Base-by-base conservation (phyloP, 1,140 invertebrate genomes). In the Solenopsis invicta region DNA sequence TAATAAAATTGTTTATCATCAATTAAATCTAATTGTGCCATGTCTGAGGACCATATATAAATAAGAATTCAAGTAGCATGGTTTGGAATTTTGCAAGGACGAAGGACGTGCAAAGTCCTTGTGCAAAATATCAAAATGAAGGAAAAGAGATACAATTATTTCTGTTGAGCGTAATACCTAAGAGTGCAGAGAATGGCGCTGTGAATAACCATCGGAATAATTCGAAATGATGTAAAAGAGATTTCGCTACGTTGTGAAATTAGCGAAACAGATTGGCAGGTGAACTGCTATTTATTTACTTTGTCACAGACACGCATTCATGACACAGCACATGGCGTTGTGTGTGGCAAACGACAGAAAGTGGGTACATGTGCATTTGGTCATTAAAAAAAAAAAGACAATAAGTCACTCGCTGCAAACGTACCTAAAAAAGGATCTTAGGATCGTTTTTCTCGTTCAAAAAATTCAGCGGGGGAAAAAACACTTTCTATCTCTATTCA, bases 161-260 rank as follows among this genome's bases (percentile, higher is more conserved):
- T 56, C n/a, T 69, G 62, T 61, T 86, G 21, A 69, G 67, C 16
- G 37, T 61, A 69, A 90, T 88, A 90, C 87, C 89, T 91, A 90
- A 91, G 82, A 91, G 89, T 90, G 76, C 89, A 90, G 89, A 67
- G 82, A 87, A 81, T 88, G 74, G 76, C 75, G 89, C 87, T 90
- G 77, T 54, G 62, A 69, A 50, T 77, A 16, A n/a, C 34, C 21
- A 54, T 56, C 6, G 0, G 6, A 76, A 59, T 71, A 18, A 54
- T 8, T 18, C 41, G 3, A 45, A 24, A 56, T 56, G 13, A 61
- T n/a, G 41, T 10, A 5, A 41, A 6, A 45, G 1, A 6, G 9
- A 67, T 29, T 13, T 80, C 34, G 34, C 29, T 80, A 64, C 2
- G 18, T 50, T 50, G n/a, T 24, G 4, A 48, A 29, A 12, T 29